Evolutionary conservation across 1,140 invertebrate genomes (phyloP).

Genomic region (Papilio machaon): DNA sequence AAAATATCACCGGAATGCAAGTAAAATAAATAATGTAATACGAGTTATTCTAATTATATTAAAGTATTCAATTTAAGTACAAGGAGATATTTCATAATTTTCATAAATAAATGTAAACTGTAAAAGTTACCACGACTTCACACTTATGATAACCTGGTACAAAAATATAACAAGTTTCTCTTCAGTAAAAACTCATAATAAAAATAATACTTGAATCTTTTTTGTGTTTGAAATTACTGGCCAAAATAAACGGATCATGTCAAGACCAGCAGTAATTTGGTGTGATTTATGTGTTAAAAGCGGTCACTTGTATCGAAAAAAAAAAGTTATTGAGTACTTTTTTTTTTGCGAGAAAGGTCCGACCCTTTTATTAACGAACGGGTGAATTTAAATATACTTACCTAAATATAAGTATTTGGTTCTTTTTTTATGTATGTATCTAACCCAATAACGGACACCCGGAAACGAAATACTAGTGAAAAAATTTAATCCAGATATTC

Average conservation of each 20-base stretch:
- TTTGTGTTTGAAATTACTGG: neutral
- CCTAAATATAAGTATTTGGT: neutral
- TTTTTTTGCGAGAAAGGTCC: neutral
- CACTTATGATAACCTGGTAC: too few relatives aligned
- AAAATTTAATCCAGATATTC: too few relatives aligned
- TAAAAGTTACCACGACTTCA: too few relatives aligned
- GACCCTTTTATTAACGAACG: constrained; percentile 18
- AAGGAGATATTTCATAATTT: neutral
- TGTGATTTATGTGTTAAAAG: constrained; percentile 19
- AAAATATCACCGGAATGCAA: neutral
- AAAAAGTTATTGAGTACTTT: constrained; percentile 14
- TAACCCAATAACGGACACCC: too few relatives aligned
- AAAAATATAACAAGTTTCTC: too few relatives aligned
- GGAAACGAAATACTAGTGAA: too few relatives aligned
- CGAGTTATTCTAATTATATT: neutral
- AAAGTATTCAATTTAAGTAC: neutral
- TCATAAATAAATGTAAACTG: too few relatives aligned
- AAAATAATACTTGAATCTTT: too few relatives aligned
- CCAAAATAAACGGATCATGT: constrained; percentile 10
- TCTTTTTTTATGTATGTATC: neutral
- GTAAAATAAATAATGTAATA: neutral
- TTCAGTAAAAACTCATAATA: too few relatives aligned
- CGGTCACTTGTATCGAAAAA: constrained; percentile 19
- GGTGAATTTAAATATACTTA: constrained; percentile 7
- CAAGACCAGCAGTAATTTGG: constrained; percentile 5